phyloP scores from a whole-genome alignment of 2,888 invertebrate species.

The Agonopterix heracliana region DNA sequence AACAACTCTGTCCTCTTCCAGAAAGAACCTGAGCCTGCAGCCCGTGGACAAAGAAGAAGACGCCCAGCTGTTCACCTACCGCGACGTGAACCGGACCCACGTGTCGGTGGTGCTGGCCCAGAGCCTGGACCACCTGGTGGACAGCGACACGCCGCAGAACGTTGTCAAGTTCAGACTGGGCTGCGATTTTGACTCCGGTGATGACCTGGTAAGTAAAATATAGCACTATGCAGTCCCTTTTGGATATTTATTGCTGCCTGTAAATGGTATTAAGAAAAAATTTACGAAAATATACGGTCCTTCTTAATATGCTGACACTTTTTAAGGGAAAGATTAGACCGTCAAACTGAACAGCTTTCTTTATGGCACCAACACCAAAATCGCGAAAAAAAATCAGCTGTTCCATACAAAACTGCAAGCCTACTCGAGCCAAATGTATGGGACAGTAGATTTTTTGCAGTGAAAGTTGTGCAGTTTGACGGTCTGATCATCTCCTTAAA shows the following conservation, averaged over 20 bases:
- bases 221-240: neutral
- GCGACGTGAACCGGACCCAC: slow-evolving; percentile 85
- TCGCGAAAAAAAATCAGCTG: no score
- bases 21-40: slow-evolving; percentile 81
- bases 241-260: neutral
- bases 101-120: slow-evolving; percentile 85
- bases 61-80: slow-evolving; percentile 82
- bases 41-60: slow-evolving; percentile 84
- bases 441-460: no score
- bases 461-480: no score
- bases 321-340: no score
- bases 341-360: no score
- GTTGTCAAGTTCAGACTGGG: slow-evolving; percentile 88
- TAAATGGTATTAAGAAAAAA: no score
- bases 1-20: slow-evolving; percentile 24
- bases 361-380: no score
- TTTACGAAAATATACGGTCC: no score
- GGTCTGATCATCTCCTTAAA: no score
- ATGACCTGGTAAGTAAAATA: slow-evolving; percentile 74
- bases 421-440: no score
- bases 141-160: slow-evolving; percentile 87
- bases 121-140: slow-evolving; percentile 87
- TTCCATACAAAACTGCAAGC: no score
- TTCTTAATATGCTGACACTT: no score
- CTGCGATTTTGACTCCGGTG: slow-evolving; percentile 82